Evolutionary conservation across 1,140 invertebrate genomes (phyloP), one percentile per base, ranked within the genome.

Genomic region (Neodiprion fabricii): DNA sequence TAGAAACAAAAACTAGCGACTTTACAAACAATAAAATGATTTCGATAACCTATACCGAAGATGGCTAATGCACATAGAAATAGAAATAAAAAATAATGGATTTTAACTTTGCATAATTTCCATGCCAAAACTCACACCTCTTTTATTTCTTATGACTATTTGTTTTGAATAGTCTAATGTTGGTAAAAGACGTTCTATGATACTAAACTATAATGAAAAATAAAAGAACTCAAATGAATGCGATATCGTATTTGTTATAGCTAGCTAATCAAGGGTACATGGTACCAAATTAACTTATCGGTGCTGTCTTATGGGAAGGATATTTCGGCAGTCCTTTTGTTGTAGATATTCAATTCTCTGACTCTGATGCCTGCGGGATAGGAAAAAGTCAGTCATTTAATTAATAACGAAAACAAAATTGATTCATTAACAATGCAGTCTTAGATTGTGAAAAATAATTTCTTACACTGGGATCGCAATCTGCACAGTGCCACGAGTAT

Each of bases 401-500:
- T 61, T 12, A 8, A 61, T 40, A 40, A 40, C 28, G 28, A 61
- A 61, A 9, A 61, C 53, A 61, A 61, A 61, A 61, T 9, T 12
- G 8, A 5, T 12, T 61, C 11, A 61, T 61, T 8, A 9, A 14
- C 53, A 61, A 61, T 61, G 53, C 9, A 61, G 28, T 5, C 28
- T 1, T 40, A 61, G 8, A 8, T 61, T 3, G 8, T 61, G 53
- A 0, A 61, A 17, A 61, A 12, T 61, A 17, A 9, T 61, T 61
- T 61, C 91, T 91, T 88, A 94, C 95, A 80, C 95, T 96, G 71
- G 95, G 95, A 90, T 98, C 96, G 91, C 97, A 98, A 85, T 97
- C 95, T 69, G 95, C 96, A 89, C 97, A 98, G 86, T 97, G 96
- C 97, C 97, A 98, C 7, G 95, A 96, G 86, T 98, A 98, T 61